A percentile compares a stretch with the other conserved stretches of the same genome.
These are phyloP conservation scores for Anorthoa munda DNA, from an alignment of 2,888 invertebrate genomes.

Conservation along the genomic window DNA sequence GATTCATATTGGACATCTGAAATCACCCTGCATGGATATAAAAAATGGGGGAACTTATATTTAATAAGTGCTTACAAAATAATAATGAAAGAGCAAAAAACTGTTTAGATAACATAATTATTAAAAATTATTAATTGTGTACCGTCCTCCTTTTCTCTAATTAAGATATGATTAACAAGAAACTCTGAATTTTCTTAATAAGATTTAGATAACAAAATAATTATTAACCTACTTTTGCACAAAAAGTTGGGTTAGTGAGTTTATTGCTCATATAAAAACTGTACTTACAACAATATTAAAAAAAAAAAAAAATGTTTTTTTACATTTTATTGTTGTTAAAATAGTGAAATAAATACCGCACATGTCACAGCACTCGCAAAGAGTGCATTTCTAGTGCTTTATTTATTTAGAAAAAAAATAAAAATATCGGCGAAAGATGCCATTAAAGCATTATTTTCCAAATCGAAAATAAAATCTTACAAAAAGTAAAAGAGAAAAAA, in stretches of 20 bases:
- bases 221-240: background rate
- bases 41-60: background rate
- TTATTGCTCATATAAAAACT: background rate
- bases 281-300: background rate
- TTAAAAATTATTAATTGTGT: background rate
- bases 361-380: slow-evolving; percentile 33
- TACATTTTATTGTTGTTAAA: background rate
- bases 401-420: slow-evolving; percentile 46
- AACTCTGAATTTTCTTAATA: slow-evolving; percentile 2
- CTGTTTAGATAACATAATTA: background rate
- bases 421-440: slow-evolving; percentile 46
- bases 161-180: background rate
- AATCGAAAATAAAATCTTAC: slow-evolving; percentile 22
- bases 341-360: slow-evolving; percentile 49
- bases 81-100: background rate
- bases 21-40: background rate
- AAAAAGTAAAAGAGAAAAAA: slow-evolving; percentile 9
- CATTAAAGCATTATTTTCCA: slow-evolving; percentile 16
- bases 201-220: slow-evolving; percentile 1
- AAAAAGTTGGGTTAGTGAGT: background rate
- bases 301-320: background rate
- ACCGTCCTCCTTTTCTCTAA: background rate
- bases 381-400: slow-evolving; percentile 58
- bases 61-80: background rate
- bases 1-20: background rate